phyloP scores from a whole-genome alignment of 2,113 vertebrate genomes.

The Pseudopipra pipra region DNA sequence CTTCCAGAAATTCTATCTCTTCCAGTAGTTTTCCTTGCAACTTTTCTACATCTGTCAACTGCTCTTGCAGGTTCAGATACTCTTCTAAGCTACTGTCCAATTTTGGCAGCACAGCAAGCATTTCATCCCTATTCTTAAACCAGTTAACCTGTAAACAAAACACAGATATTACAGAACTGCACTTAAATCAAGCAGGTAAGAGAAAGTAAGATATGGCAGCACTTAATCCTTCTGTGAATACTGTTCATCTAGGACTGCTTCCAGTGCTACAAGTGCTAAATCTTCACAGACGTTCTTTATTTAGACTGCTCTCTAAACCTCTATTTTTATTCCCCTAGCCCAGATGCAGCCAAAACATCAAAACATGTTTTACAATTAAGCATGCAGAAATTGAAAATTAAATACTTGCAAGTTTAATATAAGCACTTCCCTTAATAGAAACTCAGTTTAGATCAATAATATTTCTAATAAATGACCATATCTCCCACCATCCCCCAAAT shows the following conservation, averaged over 20 bases:
- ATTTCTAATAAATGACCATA: neutral
- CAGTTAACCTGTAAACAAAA: conserved; percentile 88
- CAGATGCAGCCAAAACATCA: neutral
- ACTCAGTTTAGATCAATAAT: neutral
- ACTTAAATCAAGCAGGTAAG: neutral
- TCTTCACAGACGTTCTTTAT: neutral
- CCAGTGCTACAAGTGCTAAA: neutral
- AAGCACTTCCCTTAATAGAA: neutral
- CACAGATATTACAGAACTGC: neutral
- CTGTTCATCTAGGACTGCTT: neutral
- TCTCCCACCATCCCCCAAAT: neutral
- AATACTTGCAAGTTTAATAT: neutral
- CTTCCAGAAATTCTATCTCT: conserved; percentile 91
- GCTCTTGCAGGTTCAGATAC: conserved; percentile 88
- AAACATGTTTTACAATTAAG: neutral
- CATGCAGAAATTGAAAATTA: neutral
- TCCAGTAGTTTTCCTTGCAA: conserved; percentile 88
- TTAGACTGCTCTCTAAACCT: neutral
- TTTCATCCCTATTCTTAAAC: conserved; percentile 98
- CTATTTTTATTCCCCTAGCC: neutral
- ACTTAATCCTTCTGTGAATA: neutral
- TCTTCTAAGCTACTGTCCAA: conserved; percentile 90
- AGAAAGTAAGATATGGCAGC: neutral
- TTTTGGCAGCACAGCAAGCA: conserved; percentile 91
- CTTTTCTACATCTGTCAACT: conserved; percentile 89